Conservation (phyloP, 1,140 invertebrate genomes). For the Anastatus disparis region DNA sequence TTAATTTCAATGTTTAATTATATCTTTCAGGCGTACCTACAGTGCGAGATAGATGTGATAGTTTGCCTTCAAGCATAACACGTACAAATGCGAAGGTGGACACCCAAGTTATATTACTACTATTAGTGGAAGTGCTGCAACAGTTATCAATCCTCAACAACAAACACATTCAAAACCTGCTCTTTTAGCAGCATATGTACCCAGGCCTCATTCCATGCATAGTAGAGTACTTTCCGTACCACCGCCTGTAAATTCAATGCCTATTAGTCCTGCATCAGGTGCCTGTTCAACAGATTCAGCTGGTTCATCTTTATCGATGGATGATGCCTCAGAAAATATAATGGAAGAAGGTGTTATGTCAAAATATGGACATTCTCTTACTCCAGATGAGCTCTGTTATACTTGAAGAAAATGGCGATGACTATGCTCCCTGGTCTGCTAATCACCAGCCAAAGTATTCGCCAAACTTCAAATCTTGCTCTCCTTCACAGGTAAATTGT, state of each 20-base stretch:
- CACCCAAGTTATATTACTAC: conserved; percentile 64
- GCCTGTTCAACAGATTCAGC: conserved; percentile 77
- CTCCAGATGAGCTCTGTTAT: conserved; percentile 76
- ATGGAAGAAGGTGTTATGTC: conserved; percentile 55
- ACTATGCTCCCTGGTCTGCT: conserved; percentile 65
- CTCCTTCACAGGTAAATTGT: conserved; percentile 69
- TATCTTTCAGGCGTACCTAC: conserved; percentile 54
- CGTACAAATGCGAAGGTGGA: conserved; percentile 61
- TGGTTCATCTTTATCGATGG: conserved; percentile 76
- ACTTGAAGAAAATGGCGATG: conserved; percentile 71
- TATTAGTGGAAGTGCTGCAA: no score
- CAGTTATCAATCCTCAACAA: no score
- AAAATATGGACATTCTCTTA: conserved; percentile 70
- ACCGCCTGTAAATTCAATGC: conserved; percentile 73
- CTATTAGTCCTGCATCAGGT: conserved; percentile 70
- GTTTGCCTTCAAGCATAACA: conserved; percentile 78
- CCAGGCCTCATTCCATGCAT: conserved; percentile 71
- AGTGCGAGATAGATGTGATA: conserved; percentile 80
- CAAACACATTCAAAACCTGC: conserved; percentile 50
- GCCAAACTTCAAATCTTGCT: conserved; percentile 66
- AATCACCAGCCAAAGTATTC: conserved; percentile 64
- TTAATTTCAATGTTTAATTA: no score
- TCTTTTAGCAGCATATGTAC: conserved; percentile 59
- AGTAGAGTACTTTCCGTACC: conserved; percentile 71
- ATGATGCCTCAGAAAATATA: conserved; percentile 68